phyloP scores from a whole-genome alignment of 2,888 invertebrate genomes.

The Odontocolon sp. region DNA sequence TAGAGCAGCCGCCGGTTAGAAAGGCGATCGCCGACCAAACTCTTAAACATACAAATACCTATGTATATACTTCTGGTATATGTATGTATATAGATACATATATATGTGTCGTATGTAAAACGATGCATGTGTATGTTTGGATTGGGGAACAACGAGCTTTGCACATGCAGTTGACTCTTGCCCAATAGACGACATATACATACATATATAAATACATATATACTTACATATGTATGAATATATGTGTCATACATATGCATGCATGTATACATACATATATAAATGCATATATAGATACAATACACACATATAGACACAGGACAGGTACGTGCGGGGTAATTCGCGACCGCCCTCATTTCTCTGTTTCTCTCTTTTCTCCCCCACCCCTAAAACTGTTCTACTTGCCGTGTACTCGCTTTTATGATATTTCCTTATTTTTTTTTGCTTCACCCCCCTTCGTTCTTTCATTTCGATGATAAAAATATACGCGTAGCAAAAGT shows the following conservation, averaged over 20 bases:
- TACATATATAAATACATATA: neutral
- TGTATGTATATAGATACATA: slow-evolving; percentile 3
- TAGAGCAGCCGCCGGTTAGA: slow-evolving; percentile 70
- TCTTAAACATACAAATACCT: slow-evolving; percentile 17
- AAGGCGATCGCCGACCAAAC: slow-evolving; percentile 69
- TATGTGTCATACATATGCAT: slow-evolving; percentile 70
- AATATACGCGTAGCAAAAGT: neutral
- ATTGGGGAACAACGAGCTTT: slow-evolving; percentile 26
- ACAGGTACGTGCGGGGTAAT: no score
- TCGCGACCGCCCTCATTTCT: slow-evolving; percentile 64
- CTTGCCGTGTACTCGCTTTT: neutral
- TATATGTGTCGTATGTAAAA: no score
- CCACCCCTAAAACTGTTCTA: neutral
- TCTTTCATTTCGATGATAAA: neutral
- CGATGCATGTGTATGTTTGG: slow-evolving; percentile 32
- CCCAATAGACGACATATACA: slow-evolving; percentile 56
- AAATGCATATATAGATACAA: no score
- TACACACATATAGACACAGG: no score
- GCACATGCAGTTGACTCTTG: slow-evolving; percentile 36
- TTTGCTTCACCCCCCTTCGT: neutral
- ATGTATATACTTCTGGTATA: slow-evolving; percentile 48
- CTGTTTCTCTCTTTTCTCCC: slow-evolving; percentile 20
- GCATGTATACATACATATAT: no score
- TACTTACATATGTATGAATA: neutral
- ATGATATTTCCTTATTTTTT: slow-evolving; percentile 1